Evolutionary conservation across 2,888 invertebrate species (phyloP), one percentile per base, ranked within the genome.

Genomic region (Trachelus tabidus): DNA sequence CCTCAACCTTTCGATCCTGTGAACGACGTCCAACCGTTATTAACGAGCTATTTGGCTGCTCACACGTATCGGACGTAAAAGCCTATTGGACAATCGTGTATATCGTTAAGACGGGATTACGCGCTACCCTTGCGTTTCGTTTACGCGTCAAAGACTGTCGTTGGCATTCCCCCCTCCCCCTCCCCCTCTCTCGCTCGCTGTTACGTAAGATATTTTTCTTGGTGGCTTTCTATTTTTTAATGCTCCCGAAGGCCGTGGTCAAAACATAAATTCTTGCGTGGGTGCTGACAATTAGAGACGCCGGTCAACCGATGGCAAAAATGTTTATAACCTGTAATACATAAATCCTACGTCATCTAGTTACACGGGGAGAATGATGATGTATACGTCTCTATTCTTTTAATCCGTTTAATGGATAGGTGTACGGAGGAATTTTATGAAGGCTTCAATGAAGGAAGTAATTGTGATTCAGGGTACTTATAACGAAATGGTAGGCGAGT

Each of bases 241-340:
- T 76, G 33, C 76, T 77, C 77, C 68, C 79, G 83, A 83, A 88
- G 87, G 86, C 83, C 83, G 81, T 76, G 81, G 82, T 84, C 83
- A 83, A 80, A 81, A 84, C 80, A 82, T 83, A 84, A 85, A 82
- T 85, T 83, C 56, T 68, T 73, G 73, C 83, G 87, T 88, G 82
- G 87, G 87, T 80, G 85, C 75, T 77, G 85, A 85, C 86, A 86
- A 88, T 88, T 85, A 85, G 77, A 84, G 56, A 56, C 56, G 23
- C 56, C 82, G 81, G 83, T 80, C 76, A 79, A 78, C 68, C 79
- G 79, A 75, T 75, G 81, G 82, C 81, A 77, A 83, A 80, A 81
- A 77, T 77, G 83, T 56, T 56, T 56, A 56, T 56, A 56, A 9
- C 23, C 56, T 23, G 23, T 56, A 56, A 23, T 56, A 56, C 56